Evolutionary conservation across 1,140 invertebrate genomes (phyloP).

Genomic region (Chironomus striatipennis): DNA sequence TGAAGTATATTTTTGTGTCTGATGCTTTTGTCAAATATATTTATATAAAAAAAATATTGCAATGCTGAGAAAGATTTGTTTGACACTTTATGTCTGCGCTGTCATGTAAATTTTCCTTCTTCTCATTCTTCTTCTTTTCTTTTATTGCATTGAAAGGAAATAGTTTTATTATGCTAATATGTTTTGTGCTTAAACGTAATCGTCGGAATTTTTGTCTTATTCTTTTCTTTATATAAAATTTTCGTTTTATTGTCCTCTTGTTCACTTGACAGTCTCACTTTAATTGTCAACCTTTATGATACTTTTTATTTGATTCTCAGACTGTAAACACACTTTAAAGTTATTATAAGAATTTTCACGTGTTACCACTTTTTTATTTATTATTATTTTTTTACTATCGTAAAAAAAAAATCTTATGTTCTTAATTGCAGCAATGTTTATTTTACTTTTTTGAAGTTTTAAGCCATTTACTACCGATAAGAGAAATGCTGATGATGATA

Average conservation of each 20-base stretch:
- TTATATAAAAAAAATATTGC: neutral
- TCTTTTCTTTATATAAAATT: neutral
- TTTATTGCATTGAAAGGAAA: neutral
- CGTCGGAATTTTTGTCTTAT: neutral
- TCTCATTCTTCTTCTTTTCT: constrained; percentile 2
- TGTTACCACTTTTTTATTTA: too few relatives aligned
- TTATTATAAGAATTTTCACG: too few relatives aligned
- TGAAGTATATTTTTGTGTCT: neutral
- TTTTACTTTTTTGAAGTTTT: too few relatives aligned
- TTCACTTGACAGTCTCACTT: neutral
- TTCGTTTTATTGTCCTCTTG: neutral
- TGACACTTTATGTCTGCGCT: constrained; percentile 23
- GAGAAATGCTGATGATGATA: neutral
- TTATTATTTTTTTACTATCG: too few relatives aligned
- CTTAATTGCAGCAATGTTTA: too few relatives aligned
- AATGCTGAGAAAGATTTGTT: neutral
- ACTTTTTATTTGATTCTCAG: too few relatives aligned
- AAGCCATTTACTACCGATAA: neutral
- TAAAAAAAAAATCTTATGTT: too few relatives aligned
- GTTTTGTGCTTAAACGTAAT: constrained; percentile 10
- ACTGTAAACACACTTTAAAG: too few relatives aligned
- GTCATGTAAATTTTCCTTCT: constrained; percentile 18
- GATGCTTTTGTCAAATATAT: neutral
- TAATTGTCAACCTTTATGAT: neutral
- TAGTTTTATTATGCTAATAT: constrained; percentile 18